Percentiles rank a stretch among this genome's conserved stretches.
Conservation (phyloP, 2,113 vertebrate species). For the Willisornis vidua region DNA sequence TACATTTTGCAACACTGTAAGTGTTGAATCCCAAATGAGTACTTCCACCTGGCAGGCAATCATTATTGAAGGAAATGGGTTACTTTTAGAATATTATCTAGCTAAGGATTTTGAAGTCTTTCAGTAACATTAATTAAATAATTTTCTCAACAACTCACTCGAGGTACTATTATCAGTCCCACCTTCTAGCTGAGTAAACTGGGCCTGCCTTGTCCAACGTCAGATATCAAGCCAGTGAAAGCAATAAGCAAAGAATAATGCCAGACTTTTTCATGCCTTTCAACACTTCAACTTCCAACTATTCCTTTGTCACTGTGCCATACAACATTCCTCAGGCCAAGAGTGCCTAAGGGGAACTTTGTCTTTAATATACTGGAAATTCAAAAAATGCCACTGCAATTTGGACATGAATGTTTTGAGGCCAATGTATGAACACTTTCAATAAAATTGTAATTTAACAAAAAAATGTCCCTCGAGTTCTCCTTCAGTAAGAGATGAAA, state of each 20-base stretch:
- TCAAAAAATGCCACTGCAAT: background rate
- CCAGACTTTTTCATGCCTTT: background rate
- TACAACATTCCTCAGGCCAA: background rate
- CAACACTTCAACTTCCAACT: background rate
- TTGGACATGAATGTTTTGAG: background rate
- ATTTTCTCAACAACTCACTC: background rate
- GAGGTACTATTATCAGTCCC: background rate
- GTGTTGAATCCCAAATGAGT: background rate
- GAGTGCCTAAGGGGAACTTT: background rate
- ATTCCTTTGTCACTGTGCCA: background rate
- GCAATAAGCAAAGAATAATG: background rate
- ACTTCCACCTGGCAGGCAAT: background rate
- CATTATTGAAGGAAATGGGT: background rate
- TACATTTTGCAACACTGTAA: background rate
- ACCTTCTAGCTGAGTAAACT: background rate
- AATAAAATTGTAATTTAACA: background rate
- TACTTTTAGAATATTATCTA: background rate
- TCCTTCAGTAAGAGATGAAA: background rate
- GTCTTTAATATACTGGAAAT: background rate
- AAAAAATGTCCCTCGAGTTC: background rate
- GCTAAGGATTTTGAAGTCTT: background rate
- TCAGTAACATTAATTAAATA: conserved; percentile 1
- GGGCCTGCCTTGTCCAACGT: background rate
- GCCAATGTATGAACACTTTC: background rate
- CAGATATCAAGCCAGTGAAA: background rate